phyloP scores from a whole-genome alignment of 1,140 invertebrate species.

The Drosophila tropicalis region DNA sequence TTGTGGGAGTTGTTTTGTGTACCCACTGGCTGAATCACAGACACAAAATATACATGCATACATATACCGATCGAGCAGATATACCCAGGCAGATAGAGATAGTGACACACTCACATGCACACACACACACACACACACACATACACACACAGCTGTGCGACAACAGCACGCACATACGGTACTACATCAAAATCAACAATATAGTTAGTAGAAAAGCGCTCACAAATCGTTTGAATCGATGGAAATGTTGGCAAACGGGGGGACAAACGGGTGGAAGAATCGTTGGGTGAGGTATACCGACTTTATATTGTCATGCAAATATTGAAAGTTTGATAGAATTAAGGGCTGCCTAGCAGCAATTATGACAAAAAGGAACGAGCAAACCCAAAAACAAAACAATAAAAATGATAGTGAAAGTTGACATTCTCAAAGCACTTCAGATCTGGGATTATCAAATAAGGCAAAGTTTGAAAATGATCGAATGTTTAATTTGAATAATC shows the following conservation, averaged over 20 bases:
- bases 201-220: conserved; percentile 61
- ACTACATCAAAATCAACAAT: conserved; percentile 54
- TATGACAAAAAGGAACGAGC: background rate
- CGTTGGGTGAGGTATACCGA: background rate
- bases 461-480: conserved; percentile 5
- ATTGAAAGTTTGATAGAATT: conserved; percentile 22
- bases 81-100: conserved; percentile 60
- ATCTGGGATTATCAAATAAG: background rate
- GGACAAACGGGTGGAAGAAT: background rate
- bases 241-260: conserved; percentile 32
- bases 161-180: conserved; percentile 15
- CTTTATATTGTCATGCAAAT: conserved; percentile 22
- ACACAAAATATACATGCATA: conserved; percentile 32
- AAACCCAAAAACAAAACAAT: background rate
- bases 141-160: conserved; percentile 4
- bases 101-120: conserved; percentile 40
- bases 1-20: conserved; percentile 64
- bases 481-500: conserved; percentile 1
- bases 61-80: conserved; percentile 60
- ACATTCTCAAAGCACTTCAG: no score
- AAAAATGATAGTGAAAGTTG: background rate
- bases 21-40: conserved; percentile 61
- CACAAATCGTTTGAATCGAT: conserved; percentile 62
- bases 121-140: conserved; percentile 27
- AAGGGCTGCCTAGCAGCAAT: background rate